Evolutionary conservation across 2,113 vertebrate genomes (phyloP), one percentile per base, ranked within the genome.

Genomic region (Procapra przewalskii): DNA sequence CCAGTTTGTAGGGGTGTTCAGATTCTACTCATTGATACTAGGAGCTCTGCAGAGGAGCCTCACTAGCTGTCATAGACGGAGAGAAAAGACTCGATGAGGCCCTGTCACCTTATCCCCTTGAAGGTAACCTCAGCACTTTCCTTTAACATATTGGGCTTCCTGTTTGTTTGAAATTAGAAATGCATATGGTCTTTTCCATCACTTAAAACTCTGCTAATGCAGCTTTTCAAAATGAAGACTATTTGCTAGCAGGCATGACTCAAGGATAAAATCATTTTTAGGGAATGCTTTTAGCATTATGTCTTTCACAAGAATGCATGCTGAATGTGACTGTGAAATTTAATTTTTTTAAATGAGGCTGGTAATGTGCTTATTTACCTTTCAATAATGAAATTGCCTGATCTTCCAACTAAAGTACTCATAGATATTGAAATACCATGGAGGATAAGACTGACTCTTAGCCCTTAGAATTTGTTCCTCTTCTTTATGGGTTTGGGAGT

Each of bases 151-250:
- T 7, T 45, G 21, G 5, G 10, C 4, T 55, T 95, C 27, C 92
- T 96, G 43, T 57, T 59, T 79, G 43, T 48, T 55, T 64, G 21
- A 80, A 57, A 5, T 60, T 90, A 71, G n/a, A 96, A 96, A 92
- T 60, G 71, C 15, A 57, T 2, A 3, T 1, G 2, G 4, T 64
- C 2, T 94, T 92, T 84, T 11, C 12, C 40, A 75, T 94, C 21
- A 92, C 84, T 91, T 57, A 40, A 75, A 90, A 54, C 21, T 86
- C 33, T 93, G 57, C 57, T 77, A 91, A 82, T 81, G 36, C 15
- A 85, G 86, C 8, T 88, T 81, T 75, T 75, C 59, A 77, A 91
- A 94, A 88, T 60, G 52, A 90, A 96, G 33, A 81, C 9, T 82
- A 79, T 59, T 81, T 54, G 14, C 23, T 77, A 15, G 36, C 54